Conservation (phyloP, 2,113 vertebrate genomes). For the Loxodonta africana region DNA sequence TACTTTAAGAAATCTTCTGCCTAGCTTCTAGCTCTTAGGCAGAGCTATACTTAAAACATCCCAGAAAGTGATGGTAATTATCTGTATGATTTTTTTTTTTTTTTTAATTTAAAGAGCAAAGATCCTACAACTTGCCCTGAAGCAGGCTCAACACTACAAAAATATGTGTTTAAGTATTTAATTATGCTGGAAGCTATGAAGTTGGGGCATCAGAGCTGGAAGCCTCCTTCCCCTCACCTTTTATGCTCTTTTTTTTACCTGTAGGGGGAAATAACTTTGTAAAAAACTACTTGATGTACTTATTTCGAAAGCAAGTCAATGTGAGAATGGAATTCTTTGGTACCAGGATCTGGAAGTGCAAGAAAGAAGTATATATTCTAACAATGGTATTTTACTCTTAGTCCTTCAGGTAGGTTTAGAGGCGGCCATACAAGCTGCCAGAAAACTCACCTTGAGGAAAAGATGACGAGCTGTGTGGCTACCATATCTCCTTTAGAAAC, state of each 20-base stretch:
- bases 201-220: conserved; percentile 9
- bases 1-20: conserved; percentile 73
- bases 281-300: neutral
- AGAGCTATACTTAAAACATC: conserved; percentile 72
- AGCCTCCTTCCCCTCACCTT: conserved; percentile 23
- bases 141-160: conserved; percentile 68
- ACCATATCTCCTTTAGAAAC: conserved; percentile 16
- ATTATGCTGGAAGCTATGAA: conserved; percentile 74
- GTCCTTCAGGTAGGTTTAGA: conserved; percentile 33
- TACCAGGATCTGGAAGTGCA: conserved; percentile 10
- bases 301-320: conserved; percentile 57
- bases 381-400: neutral
- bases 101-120: conserved; percentile 62
- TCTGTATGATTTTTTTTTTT: conserved; percentile 64
- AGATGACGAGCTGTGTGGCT: neutral
- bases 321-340: neutral
- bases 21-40: conserved; percentile 69
- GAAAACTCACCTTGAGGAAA: neutral
- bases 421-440: neutral
- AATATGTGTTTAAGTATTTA: conserved; percentile 79
- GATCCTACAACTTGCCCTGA: conserved; percentile 67
- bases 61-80: conserved; percentile 79
- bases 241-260: conserved; percentile 58
- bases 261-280: conserved; percentile 14
- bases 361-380: neutral